Evolutionary conservation across 1,140 invertebrate genomes (phyloP), one percentile per base, ranked within the genome.

Genomic region (Dreissena rostriformis): DNA sequence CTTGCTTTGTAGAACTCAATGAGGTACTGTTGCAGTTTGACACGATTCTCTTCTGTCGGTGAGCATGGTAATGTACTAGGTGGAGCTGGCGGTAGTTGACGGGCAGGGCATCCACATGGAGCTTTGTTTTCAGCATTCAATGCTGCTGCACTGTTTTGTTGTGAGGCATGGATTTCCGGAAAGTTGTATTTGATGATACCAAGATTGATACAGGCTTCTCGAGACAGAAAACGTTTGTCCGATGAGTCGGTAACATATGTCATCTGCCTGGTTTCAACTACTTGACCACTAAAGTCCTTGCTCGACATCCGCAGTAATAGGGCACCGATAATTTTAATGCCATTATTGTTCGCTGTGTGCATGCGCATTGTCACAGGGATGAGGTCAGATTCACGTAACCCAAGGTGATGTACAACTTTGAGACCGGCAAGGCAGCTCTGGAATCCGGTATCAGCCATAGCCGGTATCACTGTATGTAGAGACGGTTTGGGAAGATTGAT

Each of bases 1-100:
- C 78, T 85, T 12, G 85, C 74, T 17, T 52, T 73, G 70, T 87
- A 87, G 57, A 80, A 65, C 2, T 88, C 55, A 10, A 88, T 53
- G n/a, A n/a, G n/a, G n/a, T n/a, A n/a, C n/a, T n/a, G n/a, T n/a
- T n/a, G n/a, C n/a, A n/a, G n/a, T n/a, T 0, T 85, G 65, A 24
- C 28, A 87, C 65, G n/a, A 22, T 85, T 82, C 5, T 82, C 81
- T 12, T 76, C 84, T 15, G 81, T 84, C 10, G 82, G 63, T 15
- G 61, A 49, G 61, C 65, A 87, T 4, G 85, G 83, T 0, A 88
- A 73, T 7, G 8, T 19, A 6, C 0, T 77, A 0, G 85, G 85
- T 15, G 53, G 61, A 12, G 85, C 81, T 11, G 87, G 82, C 22
- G 87, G 78, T 11, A 52, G 29, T 29, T 81, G 19, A 26, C 80